phyloP scores from a whole-genome alignment of 35 echinoderm and acorn worm genomes.

The Antedon bifida region DNA sequence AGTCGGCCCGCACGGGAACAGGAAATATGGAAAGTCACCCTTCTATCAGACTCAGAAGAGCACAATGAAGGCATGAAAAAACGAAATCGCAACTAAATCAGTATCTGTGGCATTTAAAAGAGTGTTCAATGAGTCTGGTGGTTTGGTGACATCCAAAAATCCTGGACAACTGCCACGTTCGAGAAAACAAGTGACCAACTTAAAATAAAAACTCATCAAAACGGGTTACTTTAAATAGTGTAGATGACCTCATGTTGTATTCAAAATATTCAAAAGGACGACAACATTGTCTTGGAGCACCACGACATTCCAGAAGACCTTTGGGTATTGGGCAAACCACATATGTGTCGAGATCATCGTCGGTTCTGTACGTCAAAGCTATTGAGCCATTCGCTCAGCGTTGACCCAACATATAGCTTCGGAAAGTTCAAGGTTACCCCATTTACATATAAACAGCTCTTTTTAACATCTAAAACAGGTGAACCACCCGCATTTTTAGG shows the following conservation, averaged over 20 bases:
- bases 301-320: constrained; percentile 8
- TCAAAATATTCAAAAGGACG: constrained; percentile 6
- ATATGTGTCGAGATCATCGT: neutral
- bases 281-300: constrained; percentile 5
- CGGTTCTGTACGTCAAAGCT: neutral
- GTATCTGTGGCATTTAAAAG: neutral
- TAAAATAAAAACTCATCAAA: neutral
- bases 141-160: neutral
- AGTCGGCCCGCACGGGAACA: no score
- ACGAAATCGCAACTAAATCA: neutral
- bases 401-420: constrained; percentile 19
- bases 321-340: constrained; percentile 4
- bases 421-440: constrained; percentile 17
- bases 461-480: constrained; percentile 11
- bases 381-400: constrained; percentile 3
- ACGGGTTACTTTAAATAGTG: neutral
- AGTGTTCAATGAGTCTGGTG: neutral
- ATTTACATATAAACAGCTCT: constrained; percentile 15
- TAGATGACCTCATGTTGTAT: constrained; percentile 11
- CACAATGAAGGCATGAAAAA: neutral
- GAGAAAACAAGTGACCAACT: neutral
- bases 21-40: neutral
- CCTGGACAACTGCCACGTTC: constrained; percentile 2
- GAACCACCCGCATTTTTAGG: constrained; percentile 7
- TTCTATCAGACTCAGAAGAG: constrained; percentile 23